Conservation (phyloP, 2,888 invertebrate genomes). For the Ormia ochracea region DNA sequence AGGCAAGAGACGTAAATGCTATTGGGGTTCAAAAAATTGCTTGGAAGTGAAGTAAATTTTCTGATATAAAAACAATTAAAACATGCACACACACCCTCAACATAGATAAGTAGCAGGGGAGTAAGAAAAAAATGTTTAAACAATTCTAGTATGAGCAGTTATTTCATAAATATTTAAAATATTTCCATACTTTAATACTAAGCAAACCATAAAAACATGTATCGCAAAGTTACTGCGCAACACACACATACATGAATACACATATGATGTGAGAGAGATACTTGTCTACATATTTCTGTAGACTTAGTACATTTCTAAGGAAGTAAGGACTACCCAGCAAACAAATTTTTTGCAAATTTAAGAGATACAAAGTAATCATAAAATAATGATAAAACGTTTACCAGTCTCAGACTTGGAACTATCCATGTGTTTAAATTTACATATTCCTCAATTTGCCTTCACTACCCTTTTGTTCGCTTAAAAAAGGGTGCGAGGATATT, state of each 20-base stretch:
- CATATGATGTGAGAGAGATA: neutral
- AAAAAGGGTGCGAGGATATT: too few species aligned
- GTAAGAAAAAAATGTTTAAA: constrained; percentile 46
- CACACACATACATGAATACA: neutral
- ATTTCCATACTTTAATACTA: constrained; percentile 41
- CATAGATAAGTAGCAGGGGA: constrained; percentile 22
- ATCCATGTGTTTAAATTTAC: too few species aligned
- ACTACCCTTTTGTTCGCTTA: too few species aligned
- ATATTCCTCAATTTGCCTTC: too few species aligned
- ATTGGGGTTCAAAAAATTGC: neutral
- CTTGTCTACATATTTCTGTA: neutral
- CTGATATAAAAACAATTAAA: neutral
- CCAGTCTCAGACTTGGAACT: too few species aligned
- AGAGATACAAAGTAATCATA: too few species aligned
- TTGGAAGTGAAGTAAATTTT: neutral
- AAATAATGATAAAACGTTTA: too few species aligned
- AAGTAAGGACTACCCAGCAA: neutral
- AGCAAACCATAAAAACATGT: neutral
- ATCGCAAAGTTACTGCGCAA: neutral
- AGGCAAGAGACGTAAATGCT: constrained; percentile 15
- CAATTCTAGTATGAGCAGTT: constrained; percentile 45
- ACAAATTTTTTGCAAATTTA: neutral
- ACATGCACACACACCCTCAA: neutral
- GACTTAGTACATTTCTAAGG: neutral
- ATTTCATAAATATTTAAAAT: constrained; percentile 57